These are phyloP conservation scores for Tragelaphus buxtoni DNA, from an alignment of 2,113 vertebrate genomes.

Conservation along the genomic window DNA sequence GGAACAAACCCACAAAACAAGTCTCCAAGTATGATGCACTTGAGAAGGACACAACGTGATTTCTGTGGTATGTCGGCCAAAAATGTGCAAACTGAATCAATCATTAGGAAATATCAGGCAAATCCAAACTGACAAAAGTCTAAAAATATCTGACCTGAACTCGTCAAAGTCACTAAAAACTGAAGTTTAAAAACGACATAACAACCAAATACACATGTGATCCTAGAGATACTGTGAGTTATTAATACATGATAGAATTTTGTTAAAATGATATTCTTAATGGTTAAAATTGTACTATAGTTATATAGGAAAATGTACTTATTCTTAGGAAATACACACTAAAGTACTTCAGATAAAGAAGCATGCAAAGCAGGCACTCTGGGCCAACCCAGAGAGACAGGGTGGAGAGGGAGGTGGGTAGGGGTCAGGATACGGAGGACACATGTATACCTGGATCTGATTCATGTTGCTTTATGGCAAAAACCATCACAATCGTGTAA, in stretches of 20 bases:
- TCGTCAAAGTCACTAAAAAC: slow-evolving; percentile 10
- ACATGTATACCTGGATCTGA: neutral
- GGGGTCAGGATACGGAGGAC: neutral
- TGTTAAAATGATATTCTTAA: neutral
- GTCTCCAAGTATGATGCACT: neutral
- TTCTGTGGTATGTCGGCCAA: neutral
- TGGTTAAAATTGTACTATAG: neutral
- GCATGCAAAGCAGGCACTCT: neutral
- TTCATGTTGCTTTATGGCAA: neutral
- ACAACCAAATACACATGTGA: neutral
- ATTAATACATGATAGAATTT: neutral
- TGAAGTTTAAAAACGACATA: neutral
- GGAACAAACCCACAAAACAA: neutral
- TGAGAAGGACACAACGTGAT: neutral
- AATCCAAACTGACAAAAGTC: neutral
- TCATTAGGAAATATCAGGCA: neutral
- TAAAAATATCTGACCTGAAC: neutral
- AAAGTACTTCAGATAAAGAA: neutral
- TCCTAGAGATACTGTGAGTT: neutral
- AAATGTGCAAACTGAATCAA: neutral
- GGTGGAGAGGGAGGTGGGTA: neutral
- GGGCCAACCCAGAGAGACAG: neutral
- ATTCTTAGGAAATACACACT: neutral
- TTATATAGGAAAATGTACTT: neutral
- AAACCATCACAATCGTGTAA: neutral